These are phyloP conservation scores for Mystacornis crossleyi DNA, from an alignment of 2,113 vertebrate genomes.

Conservation along the genomic window DNA sequence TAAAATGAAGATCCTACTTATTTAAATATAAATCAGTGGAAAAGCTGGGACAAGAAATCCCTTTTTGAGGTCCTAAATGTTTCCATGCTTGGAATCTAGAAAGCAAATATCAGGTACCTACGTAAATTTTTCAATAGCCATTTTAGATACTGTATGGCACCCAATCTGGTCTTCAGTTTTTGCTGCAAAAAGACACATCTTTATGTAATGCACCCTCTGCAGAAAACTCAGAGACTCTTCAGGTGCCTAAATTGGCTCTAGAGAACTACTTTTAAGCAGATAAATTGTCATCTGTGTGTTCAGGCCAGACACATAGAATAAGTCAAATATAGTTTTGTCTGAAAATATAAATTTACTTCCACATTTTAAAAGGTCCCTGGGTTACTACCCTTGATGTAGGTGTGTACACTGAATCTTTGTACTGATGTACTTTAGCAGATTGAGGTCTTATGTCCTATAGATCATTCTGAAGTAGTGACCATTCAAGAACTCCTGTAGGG, in stretches of 20 bases:
- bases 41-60: background rate
- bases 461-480: background rate
- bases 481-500: background rate
- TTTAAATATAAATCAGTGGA: background rate
- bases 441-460: background rate
- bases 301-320: background rate
- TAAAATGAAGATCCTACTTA: background rate
- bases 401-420: background rate
- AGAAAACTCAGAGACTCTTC: background rate
- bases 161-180: background rate
- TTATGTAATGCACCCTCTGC: background rate
- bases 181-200: background rate
- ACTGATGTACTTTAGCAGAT: background rate
- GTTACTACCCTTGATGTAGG: background rate
- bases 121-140: background rate
- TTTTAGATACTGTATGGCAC: background rate
- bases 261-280: background rate
- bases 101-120: background rate
- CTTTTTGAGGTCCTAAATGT: background rate
- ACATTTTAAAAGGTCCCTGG: background rate
- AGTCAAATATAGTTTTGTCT: background rate
- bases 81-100: background rate
- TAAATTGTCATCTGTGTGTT: background rate
- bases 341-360: background rate
- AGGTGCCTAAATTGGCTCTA: background rate